Evolutionary conservation across 2,888 invertebrate species (phyloP), one percentile per base, ranked within the genome.

Genomic region (Tenthredo mesomela): DNA sequence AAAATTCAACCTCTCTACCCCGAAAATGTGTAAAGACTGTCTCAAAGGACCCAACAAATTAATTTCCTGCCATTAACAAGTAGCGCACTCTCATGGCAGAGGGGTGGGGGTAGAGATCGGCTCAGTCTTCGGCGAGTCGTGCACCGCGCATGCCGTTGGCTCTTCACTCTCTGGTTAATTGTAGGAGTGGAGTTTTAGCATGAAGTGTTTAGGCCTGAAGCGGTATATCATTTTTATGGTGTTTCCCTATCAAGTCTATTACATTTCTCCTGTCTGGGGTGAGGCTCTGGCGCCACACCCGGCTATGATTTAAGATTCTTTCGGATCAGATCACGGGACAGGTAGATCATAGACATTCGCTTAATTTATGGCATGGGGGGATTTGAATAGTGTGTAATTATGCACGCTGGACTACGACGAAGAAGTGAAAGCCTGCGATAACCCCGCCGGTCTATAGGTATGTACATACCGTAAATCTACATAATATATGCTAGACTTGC

Each of bases 261-360:
- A 37, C n/a, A 40, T 43, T 21, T 37, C 40, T 43, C 21, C 43
- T 10, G 43, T 21, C 71, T 10, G 21, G n/a, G 43, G n/a, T 21
- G 71, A 43, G 71, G 15, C n/a, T 33, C 71, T 40, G 43, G 71
- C 40, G 71, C 71, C 71, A 43, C 71, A 73, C 71, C 21, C 18
- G 71, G 40, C 43, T 40, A 43, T 73, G 71, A 73, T 73, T 73
- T 40, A 73, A 21, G 40, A 43, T 43, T 40, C 40, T 21, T 73
- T 73, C 21, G 43, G 12, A 73, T 73, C 71, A 43, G 67, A 29
- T 37, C n/a, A 18, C 10, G 71, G 40, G 71, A 73, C 43, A 73
- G 71, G 40, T 73, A 73, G 71, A 73, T 73, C 71, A 73, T 43
- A 73, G 25, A 43, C 71, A 25, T 73, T 43, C 43, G 71, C 25